Evolutionary conservation across 1,140 invertebrate species (phyloP).

Genomic region (Drosophila pruinosa): DNA sequence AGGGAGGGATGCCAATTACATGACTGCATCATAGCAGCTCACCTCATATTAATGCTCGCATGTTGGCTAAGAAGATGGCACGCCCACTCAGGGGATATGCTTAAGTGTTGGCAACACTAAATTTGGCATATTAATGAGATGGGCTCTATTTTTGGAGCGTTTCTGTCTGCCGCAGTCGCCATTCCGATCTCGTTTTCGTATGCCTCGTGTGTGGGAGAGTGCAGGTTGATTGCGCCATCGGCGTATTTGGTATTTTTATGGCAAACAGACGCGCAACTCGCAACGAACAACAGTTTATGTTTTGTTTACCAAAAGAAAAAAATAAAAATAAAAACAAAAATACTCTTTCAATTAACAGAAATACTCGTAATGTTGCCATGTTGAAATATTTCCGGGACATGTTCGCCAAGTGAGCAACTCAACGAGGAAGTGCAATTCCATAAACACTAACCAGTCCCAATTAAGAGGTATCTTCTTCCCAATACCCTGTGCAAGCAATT

Average conservation of each 20-base stretch:
- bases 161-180: neutral
- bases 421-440: slow-evolving; percentile 56
- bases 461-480: slow-evolving; percentile 5
- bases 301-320: slow-evolving; percentile 60
- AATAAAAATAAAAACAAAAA: slow-evolving; percentile 15
- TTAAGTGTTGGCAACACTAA: slow-evolving; percentile 37
- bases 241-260: slow-evolving; percentile 66
- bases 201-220: slow-evolving; percentile 23
- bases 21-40: slow-evolving; percentile 47
- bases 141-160: slow-evolving; percentile 41
- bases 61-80: slow-evolving; percentile 34
- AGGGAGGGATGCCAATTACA: slow-evolving; percentile 62
- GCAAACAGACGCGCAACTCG: slow-evolving; percentile 45
- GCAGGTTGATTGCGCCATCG: slow-evolving; percentile 43
- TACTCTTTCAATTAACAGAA: slow-evolving; percentile 11
- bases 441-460: neutral
- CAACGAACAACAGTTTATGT: slow-evolving; percentile 43
- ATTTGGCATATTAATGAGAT: slow-evolving; percentile 47
- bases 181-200: slow-evolving; percentile 34
- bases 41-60: neutral
- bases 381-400: slow-evolving; percentile 56
- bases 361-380: slow-evolving; percentile 50
- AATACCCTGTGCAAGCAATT: neutral
- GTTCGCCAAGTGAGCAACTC: neutral
- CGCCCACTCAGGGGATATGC: slow-evolving; percentile 42